Conservation (phyloP, 2,113 vertebrate genomes). For the Amphiprion ocellaris region DNA sequence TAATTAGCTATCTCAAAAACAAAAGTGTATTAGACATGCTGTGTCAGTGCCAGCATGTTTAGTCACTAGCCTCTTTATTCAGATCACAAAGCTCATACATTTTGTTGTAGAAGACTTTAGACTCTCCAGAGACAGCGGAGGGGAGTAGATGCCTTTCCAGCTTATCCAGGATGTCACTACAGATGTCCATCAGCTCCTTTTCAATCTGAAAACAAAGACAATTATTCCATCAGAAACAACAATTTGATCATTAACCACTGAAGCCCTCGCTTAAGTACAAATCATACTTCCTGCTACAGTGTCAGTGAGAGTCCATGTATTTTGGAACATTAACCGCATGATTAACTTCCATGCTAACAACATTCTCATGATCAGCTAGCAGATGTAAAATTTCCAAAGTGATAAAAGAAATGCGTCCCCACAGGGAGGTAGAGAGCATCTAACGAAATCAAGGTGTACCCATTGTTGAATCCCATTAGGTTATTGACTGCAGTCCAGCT, state of each 20-base stretch:
- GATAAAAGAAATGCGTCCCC: neutral
- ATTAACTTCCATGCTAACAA: neutral
- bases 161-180: constrained; percentile 97
- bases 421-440: neutral
- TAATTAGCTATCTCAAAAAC: neutral
- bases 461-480: constrained; percentile 59
- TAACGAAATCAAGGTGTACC: constrained; percentile 36
- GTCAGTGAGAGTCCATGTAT: neutral
- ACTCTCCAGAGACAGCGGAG: constrained; percentile 96
- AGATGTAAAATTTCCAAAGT: neutral
- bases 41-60: neutral
- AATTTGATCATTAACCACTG: neutral
- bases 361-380: neutral
- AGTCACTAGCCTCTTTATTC: neutral
- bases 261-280: neutral
- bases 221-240: constrained; percentile 4
- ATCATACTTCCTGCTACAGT: neutral
- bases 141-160: constrained; percentile 99
- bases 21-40: neutral
- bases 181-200: constrained; percentile 96
- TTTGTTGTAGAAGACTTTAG: constrained; percentile 99
- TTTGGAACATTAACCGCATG: neutral
- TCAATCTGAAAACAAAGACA: constrained; percentile 89
- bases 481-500: constrained; percentile 58
- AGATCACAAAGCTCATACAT: constrained; percentile 87